Percentiles rank a stretch among this genome's conserved stretches.
Conservation (phyloP, 2,113 vertebrate species). For the Pitta sordida region DNA sequence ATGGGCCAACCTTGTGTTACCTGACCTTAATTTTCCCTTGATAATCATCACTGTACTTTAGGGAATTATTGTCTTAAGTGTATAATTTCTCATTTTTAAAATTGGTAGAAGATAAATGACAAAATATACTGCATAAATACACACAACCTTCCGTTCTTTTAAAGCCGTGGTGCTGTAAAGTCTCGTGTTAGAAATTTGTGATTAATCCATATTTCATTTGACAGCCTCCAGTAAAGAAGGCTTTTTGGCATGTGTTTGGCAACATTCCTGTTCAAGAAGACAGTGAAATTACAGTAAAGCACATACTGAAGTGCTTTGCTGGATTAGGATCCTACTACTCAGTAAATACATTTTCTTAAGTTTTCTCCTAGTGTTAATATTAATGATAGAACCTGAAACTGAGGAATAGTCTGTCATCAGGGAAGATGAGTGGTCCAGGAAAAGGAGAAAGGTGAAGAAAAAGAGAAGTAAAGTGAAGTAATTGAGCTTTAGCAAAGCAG, state of each 20-base stretch:
- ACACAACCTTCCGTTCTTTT: neutral
- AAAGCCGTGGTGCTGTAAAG: neutral
- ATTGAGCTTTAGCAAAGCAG: neutral
- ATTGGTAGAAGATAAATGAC: neutral
- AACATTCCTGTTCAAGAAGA: neutral
- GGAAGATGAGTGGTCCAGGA: neutral
- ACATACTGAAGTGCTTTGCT: neutral
- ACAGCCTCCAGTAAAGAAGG: neutral
- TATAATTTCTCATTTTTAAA: neutral
- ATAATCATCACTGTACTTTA: neutral
- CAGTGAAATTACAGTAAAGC: neutral
- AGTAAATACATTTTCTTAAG: neutral
- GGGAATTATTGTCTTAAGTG: neutral
- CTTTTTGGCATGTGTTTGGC: neutral
- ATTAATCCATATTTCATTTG: neutral
- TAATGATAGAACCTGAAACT: neutral
- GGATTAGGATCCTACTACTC: neutral
- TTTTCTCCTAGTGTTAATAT: neutral
- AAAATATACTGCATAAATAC: neutral
- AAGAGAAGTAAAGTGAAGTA: neutral
- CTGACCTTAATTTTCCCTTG: neutral
- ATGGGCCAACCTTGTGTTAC: rapidly evolving
- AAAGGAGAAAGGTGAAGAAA: neutral
- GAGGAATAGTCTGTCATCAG: neutral
- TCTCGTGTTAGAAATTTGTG: neutral